Evolutionary conservation across 2,113 vertebrate genomes (phyloP).

Genomic region (Protobothrops mucrosquamatus): DNA sequence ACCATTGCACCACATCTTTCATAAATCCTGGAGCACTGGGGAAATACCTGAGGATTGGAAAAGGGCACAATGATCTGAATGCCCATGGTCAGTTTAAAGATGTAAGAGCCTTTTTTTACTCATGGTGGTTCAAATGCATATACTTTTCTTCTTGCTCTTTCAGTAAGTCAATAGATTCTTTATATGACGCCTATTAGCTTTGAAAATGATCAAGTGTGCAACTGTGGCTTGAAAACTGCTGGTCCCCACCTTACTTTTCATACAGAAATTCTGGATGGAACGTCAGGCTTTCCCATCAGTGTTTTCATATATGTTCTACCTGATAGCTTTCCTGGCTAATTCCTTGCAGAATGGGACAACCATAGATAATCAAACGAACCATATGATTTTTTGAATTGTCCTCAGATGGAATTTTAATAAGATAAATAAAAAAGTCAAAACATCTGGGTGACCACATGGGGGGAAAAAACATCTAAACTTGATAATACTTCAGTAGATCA

Average conservation of each 20-base stretch:
- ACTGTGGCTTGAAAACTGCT: background rate
- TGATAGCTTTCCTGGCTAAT: background rate
- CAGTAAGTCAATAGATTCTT: background rate
- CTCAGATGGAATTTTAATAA: background rate
- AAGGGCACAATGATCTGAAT: background rate
- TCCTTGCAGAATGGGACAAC: background rate
- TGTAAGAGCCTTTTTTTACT: background rate
- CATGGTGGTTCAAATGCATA: background rate
- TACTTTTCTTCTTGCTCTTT: background rate
- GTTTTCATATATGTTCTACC: background rate
- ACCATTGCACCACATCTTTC: no score
- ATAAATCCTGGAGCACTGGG: no score
- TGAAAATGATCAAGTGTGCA: background rate
- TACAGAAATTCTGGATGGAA: background rate
- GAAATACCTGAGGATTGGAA: no score
- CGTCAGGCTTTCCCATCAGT: background rate
- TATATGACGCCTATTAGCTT: background rate
- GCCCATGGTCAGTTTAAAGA: background rate
- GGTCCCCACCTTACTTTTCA: background rate
- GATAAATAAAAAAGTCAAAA: background rate
- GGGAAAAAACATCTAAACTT: background rate
- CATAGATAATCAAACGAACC: background rate
- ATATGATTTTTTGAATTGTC: background rate
- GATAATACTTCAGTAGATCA: background rate
- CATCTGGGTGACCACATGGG: background rate